Evolutionary conservation across 2,113 vertebrate genomes (phyloP).

Genomic region (Danionella cerebrum): DNA sequence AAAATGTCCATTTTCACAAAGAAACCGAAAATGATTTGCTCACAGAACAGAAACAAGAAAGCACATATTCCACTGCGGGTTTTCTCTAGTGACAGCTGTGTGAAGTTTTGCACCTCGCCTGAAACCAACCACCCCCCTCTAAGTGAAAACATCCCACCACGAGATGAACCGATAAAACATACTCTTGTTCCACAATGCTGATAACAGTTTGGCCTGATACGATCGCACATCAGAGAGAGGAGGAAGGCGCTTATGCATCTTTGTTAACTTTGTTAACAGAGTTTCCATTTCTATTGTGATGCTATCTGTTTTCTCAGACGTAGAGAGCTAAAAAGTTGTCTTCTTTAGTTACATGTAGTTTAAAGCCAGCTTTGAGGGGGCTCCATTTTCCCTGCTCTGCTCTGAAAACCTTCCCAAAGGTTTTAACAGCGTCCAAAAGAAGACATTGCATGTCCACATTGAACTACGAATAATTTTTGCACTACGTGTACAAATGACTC

Average conservation of each 20-base stretch:
- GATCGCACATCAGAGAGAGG: slow-evolving; percentile 8
- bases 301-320: not conserved
- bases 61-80: slow-evolving; percentile 30
- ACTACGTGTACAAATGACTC: too few relatives aligned
- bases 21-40: slow-evolving; percentile 37
- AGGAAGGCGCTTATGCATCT: slow-evolving; percentile 2
- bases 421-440: too few relatives aligned
- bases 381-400: too few relatives aligned
- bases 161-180: slow-evolving; percentile 25
- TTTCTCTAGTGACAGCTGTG: slow-evolving; percentile 23
- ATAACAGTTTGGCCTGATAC: slow-evolving; percentile 21
- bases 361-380: not conserved
- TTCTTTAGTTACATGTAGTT: not conserved
- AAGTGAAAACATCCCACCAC: slow-evolving; percentile 30
- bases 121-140: slow-evolving; percentile 19
- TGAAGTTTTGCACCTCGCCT: slow-evolving; percentile 23
- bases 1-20: not conserved
- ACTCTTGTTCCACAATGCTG: slow-evolving; percentile 14
- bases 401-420: too few relatives aligned
- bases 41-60: slow-evolving; percentile 31
- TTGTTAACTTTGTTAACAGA: not conserved
- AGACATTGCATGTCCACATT: too few relatives aligned
- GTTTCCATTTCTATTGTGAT: not conserved
- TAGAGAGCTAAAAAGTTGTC: not conserved
- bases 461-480: too few relatives aligned